Evolutionary conservation across 2,797 vertebrate genomes (phyloP), one percentile per base, ranked within the genome.

Genomic region (Todus mexicanus): DNA sequence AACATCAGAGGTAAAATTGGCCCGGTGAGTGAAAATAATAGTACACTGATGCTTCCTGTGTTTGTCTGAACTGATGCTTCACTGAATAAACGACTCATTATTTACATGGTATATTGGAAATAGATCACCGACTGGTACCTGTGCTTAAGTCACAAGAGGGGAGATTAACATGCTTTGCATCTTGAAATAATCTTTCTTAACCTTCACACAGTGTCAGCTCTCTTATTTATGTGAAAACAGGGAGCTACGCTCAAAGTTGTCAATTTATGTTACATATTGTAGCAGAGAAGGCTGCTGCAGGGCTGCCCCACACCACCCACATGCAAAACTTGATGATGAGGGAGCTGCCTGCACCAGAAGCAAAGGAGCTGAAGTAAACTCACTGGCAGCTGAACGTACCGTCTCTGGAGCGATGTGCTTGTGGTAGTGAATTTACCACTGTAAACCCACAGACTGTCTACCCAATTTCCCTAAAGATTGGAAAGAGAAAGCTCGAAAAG

Each of bases 51-150:
- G 56, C 72, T 48, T 45, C 83, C 42, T 74, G 22, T 76, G 26
- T 83, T 81, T 88, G 31, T 73, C 71, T 93, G 35, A 88, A 85
- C 53, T 93, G 89, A 79, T 66, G 59, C 60, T 93, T 96, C 76
- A 80, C 83, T 96, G 83, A 83, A 92, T 93, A 96, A 68, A 33
- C 81, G 84, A 93, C 60, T 94, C 92, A 89, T 60, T 96, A 83
- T 96, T 95, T 92, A 87, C 0, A 0, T 91, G 37, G 33, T 83
- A 38, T 84, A 89, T 96, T 96, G 92, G 77, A 94, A 94, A 66
- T 93, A 96, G 87, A 87, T 76, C 81, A 91, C 60, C 94, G 91
- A 91, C 90, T 94, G 75, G 69, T 87, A 94, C 56, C 88, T 92
- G 45, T 79, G 84, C 37, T 91, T 70, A 65, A 75, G 61, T 93